Base-by-base conservation (phyloP, 2,113 vertebrate genomes). In the Chaenogobius annularis region DNA sequence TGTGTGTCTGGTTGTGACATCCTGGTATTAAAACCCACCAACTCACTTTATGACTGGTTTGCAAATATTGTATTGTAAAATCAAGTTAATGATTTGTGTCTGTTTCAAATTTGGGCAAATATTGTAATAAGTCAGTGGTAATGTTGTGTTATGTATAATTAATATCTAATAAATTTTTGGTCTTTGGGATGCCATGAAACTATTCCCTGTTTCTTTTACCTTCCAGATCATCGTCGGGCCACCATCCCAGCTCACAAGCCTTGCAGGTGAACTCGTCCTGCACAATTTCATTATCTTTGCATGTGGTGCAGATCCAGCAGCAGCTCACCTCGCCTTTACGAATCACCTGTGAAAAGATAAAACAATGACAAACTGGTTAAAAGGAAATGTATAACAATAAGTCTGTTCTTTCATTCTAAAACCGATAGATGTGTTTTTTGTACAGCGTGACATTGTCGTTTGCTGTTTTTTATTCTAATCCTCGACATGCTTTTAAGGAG, bases 261-360 rank as follows among this genome's bases (percentile, higher is more conserved):
- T 96, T 97, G 89, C 98, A 99, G 1, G 98, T 99, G 87, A 99
- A 99, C 87, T 99, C 98, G 55, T 99, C 98, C 89, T 96, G 96
- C 81, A 98, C 96, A 8, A 87, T 94, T 55, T 99, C 98, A 0
- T 99, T 99, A 85, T 99, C 97, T 73, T 99, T 99, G 83, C 98
- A 99, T 23, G 96, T 95, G 1, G 98, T 99, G 79, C 98, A 99
- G 87, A 99, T 99, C 98, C 98, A 99, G 72, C 98, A 99, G 91
- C 98, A 99, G 78, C 98, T 99, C 86, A 99, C 98, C 86, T 99
- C 98, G 47, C 98, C 98, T 87, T 99, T 99, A 75, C 97, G 94
- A 65, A 99, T 99, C 84, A 99, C 98, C 98, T 99, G 83, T 11
- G 65, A 81, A n/a, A 70, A 56, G 68, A 58, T 71, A n/a, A 75